Percentiles rank a stretch among this genome's conserved stretches.
phyloP scores from a whole-genome alignment of 2,888 invertebrate genomes.

The Conistra vaccinii region DNA sequence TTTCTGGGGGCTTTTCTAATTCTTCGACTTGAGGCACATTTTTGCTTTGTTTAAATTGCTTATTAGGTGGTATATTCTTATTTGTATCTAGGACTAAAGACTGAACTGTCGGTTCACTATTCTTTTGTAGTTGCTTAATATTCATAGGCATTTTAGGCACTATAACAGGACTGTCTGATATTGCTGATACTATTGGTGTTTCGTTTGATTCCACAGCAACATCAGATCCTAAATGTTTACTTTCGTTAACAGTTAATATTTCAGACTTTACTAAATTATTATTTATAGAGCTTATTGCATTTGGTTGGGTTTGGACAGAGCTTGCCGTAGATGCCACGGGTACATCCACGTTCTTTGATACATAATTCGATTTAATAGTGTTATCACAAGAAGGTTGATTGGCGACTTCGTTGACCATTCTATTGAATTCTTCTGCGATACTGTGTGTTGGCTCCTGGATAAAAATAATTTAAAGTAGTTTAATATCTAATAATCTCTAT shows the following conservation, averaged over 20 bases:
- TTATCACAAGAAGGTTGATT: slow-evolving; percentile 82
- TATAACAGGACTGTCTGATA: slow-evolving; percentile 93
- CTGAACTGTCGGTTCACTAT: slow-evolving; percentile 79
- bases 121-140: slow-evolving; percentile 84
- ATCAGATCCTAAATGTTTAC: slow-evolving; percentile 83
- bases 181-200: slow-evolving; percentile 93
- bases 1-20: slow-evolving; percentile 74
- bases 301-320: slow-evolving; percentile 82
- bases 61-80: slow-evolving; percentile 81
- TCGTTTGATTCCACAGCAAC: slow-evolving; percentile 81
- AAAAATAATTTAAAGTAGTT: slow-evolving; percentile 40
- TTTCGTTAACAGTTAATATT: slow-evolving; percentile 85
- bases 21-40: slow-evolving; percentile 82
- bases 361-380: slow-evolving; percentile 78
- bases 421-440: slow-evolving; percentile 87
- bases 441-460: slow-evolving; percentile 81
- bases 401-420: slow-evolving; percentile 86
- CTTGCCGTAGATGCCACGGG: slow-evolving; percentile 76
- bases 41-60: slow-evolving; percentile 80
- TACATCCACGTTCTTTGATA: slow-evolving; percentile 79
- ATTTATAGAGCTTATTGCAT: slow-evolving; percentile 85
- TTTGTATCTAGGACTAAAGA: slow-evolving; percentile 83
- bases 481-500: slow-evolving; percentile 16
- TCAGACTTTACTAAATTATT: slow-evolving; percentile 88
- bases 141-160: slow-evolving; percentile 90